Conservation (phyloP, 2,888 invertebrate species). For the Heliconius ismenius region DNA sequence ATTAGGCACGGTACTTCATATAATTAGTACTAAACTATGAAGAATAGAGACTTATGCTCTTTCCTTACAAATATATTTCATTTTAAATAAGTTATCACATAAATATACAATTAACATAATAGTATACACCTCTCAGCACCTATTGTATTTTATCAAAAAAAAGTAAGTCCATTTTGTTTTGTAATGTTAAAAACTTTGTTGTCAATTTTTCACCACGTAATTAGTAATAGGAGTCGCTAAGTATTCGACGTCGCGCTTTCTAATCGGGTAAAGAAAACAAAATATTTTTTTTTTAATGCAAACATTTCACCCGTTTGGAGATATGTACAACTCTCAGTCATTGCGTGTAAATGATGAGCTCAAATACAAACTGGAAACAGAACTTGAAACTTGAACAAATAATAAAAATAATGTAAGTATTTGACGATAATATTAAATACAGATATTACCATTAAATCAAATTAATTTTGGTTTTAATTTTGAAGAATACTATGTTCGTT, state of each 20-base stretch:
- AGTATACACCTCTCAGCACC: background rate
- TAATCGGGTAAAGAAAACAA: background rate
- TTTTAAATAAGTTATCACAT: background rate
- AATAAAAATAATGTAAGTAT: background rate
- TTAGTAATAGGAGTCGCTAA: background rate
- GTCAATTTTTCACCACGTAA: background rate
- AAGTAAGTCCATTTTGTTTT: background rate
- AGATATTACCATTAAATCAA: background rate
- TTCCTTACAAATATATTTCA: background rate
- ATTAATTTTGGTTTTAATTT: background rate
- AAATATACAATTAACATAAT: background rate
- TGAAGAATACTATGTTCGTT: background rate
- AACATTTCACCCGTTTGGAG: background rate
- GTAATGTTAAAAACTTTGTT: background rate
- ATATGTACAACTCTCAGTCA: background rate
- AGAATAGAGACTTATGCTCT: background rate
- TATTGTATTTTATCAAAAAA: background rate
- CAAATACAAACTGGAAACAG: background rate
- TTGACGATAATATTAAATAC: background rate
- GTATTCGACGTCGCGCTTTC: background rate
- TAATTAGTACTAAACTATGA: background rate
- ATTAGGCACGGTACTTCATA: background rate
- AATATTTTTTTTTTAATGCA: background rate
- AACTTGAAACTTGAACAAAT: background rate
- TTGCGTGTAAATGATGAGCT: background rate